These are phyloP conservation scores for Ariolimax columbianus DNA, from an alignment of 2,888 invertebrate genomes.

Conservation along the genomic window DNA sequence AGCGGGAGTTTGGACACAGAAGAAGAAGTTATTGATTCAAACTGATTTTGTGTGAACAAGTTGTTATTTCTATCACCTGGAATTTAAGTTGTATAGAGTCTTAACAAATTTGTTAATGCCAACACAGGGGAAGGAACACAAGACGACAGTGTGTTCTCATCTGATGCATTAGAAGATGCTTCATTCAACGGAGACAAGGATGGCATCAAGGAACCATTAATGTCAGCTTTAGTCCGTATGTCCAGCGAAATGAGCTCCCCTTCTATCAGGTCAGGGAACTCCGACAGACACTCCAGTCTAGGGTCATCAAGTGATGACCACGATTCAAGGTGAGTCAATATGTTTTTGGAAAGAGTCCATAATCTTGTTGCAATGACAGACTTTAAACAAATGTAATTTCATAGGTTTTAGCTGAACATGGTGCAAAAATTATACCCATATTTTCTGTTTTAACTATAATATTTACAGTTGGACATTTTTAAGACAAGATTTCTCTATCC, in stretches of 20 bases:
- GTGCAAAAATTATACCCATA: too few relatives aligned
- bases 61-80: too few relatives aligned
- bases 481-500: too few relatives aligned
- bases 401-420: neutral
- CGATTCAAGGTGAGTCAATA: conserved; percentile 44
- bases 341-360: neutral
- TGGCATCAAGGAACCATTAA: neutral
- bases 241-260: conserved; percentile 39
- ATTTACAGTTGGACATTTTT: too few relatives aligned
- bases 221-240: conserved; percentile 19
- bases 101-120: neutral
- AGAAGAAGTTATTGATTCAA: too few relatives aligned
- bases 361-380: neutral
- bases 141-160: conserved; percentile 44
- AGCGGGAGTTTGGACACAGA: too few relatives aligned
- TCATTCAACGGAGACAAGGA: conserved; percentile 6
- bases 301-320: conserved; percentile 52
- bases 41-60: too few relatives aligned
- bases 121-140: conserved; percentile 41
- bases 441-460: too few relatives aligned
- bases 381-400: too few relatives aligned
- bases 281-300: conserved; percentile 51
- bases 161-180: conserved; percentile 1
- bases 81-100: too few relatives aligned
- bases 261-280: conserved; percentile 43